Evolutionary conservation across 2,113 vertebrate species (phyloP), one percentile per base, ranked within the genome.

Genomic region (Bostrychus sinensis): DNA sequence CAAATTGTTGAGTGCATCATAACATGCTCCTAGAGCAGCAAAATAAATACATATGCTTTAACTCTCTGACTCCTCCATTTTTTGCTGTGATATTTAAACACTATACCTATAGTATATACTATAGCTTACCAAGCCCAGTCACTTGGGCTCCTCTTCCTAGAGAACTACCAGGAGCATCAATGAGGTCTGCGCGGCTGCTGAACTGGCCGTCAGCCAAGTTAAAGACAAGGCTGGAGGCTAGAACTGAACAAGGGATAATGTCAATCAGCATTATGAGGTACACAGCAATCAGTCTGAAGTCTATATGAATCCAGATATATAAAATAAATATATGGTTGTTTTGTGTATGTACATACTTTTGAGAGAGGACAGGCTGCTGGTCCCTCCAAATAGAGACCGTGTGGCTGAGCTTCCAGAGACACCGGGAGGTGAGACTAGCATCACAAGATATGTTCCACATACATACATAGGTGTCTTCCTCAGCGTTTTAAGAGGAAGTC

Each of bases 321-420:
- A 65, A 1, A 37, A 5, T 55, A 28, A 17, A 73, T 36, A 22
- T 16, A 3, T 3, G 43, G 14, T 36, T 19, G n/a, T 22, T 45
- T n/a, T 32, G 22, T 25, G 9, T n/a, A n/a, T 23, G 45, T 1
- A 66, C 93, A 92, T 93, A 99, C 97, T 96, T 93, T 99, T 99
- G 64, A 98, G 92, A 45, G 97, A 99, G 0, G 97, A 98, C 72
- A 99, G 88, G 74, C 96, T 94, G 76, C 96, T 97, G 62, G 94
- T 94, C 34, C 97, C 96, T 48, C 97, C 97, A 28, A 99, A 99
- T 19, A 99, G 92, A 0, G 97, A 99, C 34, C 97, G 96, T 0
- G 97, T 99, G 41, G 96, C 95, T n/a, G 96, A 98, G 73, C 95
- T 97, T 69, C 96, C 96, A 22, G 97, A 96, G 0, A 96, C 96